These are phyloP conservation scores for Caenorhabditis brenneri DNA, from an alignment of 1,140 invertebrate species.

Conservation along the genomic window DNA sequence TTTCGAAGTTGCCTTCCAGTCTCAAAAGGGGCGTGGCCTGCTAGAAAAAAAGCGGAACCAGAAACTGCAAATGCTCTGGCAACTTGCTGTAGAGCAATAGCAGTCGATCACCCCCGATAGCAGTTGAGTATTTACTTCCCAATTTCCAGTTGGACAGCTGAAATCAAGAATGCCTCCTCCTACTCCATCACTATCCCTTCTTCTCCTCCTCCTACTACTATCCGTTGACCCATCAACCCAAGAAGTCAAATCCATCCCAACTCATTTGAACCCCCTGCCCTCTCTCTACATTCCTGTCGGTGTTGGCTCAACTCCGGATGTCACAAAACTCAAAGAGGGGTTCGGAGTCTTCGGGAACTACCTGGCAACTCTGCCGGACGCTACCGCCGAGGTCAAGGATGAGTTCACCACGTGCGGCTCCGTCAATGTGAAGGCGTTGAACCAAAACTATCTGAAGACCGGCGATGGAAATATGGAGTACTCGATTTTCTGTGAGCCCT, in stretches of 20 bases:
- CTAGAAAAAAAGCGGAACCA: too few species aligned
- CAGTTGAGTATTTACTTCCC: too few species aligned
- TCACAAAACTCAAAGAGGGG: background rate
- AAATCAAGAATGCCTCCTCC: constrained; percentile 29
- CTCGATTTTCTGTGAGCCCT: background rate
- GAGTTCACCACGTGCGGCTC: background rate
- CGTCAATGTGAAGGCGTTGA: background rate
- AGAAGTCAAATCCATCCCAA: background rate
- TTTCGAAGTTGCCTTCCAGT: too few species aligned
- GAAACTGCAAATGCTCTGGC: too few species aligned
- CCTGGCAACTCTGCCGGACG: background rate
- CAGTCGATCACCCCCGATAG: too few species aligned
- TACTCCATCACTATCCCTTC: background rate
- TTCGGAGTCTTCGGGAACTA: background rate
- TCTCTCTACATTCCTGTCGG: background rate
- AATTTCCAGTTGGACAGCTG: constrained; percentile 35
- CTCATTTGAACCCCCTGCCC: background rate
- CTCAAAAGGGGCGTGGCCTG: too few species aligned
- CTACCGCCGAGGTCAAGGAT: background rate
- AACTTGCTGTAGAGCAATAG: too few species aligned
- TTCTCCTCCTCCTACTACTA: background rate
- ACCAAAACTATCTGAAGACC: background rate
- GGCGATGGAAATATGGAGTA: background rate
- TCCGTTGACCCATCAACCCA: background rate
- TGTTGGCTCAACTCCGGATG: background rate